These are phyloP conservation scores for Amaurobius ferox DNA, from an alignment of 2,888 invertebrate species.

Conservation along the genomic window DNA sequence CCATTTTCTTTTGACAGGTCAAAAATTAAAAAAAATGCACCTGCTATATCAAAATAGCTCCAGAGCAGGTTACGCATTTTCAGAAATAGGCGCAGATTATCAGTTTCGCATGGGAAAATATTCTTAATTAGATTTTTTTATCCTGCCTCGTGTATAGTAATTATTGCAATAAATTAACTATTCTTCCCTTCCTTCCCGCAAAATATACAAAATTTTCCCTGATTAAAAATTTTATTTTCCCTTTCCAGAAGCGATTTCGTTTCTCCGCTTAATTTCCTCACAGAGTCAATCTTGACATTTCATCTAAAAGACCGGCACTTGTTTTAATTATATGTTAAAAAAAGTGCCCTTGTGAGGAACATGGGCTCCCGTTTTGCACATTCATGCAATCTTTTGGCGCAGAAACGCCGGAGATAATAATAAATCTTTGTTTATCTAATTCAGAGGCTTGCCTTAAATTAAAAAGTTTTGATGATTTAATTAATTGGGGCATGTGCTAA, in stretches of 20 bases:
- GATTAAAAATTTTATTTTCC: conserved; percentile 15
- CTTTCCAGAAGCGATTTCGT: neutral
- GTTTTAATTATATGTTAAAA: conserved; percentile 12
- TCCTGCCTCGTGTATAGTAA: neutral
- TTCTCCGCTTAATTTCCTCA: neutral
- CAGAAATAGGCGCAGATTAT: neutral
- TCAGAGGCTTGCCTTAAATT: neutral
- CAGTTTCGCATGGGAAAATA: neutral
- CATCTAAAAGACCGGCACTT: conserved; percentile 8
- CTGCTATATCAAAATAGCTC: too few relatives aligned
- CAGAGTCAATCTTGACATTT: conserved; percentile 14
- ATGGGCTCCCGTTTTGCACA: neutral
- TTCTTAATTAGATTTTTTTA: conserved; percentile 2
- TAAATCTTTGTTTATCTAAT: neutral
- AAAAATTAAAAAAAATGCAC: too few relatives aligned
- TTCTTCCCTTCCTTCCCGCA: neutral
- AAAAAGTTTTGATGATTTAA: neutral
- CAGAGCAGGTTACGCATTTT: too few relatives aligned
- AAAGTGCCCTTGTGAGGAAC: conserved; percentile 4
- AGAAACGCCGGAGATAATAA: neutral
- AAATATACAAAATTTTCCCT: neutral
- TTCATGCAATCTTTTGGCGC: neutral
- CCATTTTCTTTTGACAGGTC: too few relatives aligned
- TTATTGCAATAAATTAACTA: conserved; percentile 16
- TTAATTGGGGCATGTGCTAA: neutral